phyloP scores from a whole-genome alignment of 2,888 invertebrate genomes.

The Lumbricus terrestris region DNA sequence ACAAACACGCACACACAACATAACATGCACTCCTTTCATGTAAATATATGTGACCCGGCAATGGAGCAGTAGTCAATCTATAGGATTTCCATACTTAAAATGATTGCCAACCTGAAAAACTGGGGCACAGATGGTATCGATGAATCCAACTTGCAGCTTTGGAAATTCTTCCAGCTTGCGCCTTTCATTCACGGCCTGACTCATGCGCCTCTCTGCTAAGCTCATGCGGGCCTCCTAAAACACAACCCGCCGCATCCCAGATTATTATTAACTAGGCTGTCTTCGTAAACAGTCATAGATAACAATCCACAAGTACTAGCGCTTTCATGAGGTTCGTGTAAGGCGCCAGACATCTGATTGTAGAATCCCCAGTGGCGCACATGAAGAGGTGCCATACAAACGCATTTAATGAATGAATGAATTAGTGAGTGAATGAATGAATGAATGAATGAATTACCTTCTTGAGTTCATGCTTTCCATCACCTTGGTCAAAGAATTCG shows the following conservation, averaged over 20 bases:
- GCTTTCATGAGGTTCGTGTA: no score
- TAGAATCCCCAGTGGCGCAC: neutral
- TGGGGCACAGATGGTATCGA: constrained; percentile 87
- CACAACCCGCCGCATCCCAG: neutral
- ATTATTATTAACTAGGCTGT: no score
- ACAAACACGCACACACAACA: no score
- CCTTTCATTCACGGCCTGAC: constrained; percentile 69
- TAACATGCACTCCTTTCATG: no score
- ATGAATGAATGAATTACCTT: no score
- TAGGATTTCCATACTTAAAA: neutral
- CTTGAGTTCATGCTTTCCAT: constrained; percentile 52
- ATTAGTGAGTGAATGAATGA: no score
- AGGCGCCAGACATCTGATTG: no score
- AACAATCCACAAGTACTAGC: no score
- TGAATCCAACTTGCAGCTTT: constrained; percentile 94
- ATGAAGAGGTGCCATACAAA: no score
- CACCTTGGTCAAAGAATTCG: constrained; percentile 93
- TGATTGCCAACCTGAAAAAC: constrained; percentile 62
- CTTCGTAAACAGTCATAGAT: no score
- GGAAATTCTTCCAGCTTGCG: constrained; percentile 89
- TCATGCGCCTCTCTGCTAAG: neutral
- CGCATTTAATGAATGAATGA: no score
- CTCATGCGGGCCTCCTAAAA: neutral
- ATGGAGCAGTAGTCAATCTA: neutral
- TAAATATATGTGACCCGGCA: neutral